Base-by-base conservation (phyloP, 2,797 vertebrate genomes). In the Staurois parvus region DNA sequence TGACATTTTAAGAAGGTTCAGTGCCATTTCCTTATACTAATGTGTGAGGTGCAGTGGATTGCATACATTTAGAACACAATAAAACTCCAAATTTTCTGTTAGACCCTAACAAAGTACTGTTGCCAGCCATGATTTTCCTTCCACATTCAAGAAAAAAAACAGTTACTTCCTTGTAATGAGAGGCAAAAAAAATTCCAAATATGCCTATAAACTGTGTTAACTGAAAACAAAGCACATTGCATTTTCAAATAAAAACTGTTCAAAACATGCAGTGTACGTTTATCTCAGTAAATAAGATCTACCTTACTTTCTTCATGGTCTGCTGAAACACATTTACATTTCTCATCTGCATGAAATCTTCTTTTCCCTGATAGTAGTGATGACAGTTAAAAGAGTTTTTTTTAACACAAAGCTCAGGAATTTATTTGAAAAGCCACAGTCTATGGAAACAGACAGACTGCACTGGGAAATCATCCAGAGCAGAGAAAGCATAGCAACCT, bases 361-460 rank as follows among this genome's bases (percentile, higher is more conserved):
- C 80, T 82, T 64, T 64, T 24, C 75, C 62, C 52, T 13, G 40
- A 82, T 83, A 52, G 34, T 26, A 59, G 56, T 28, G 85, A 79
- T 72, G 81, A 87, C 75, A 79, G 85, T 83, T 87, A 66, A 87
- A 83, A 83, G 75, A 28, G 24, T 10, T 29, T 64, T 83, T 83
- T 77, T 79, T 13, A 56, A 72, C 40, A 72, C 42, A 80, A 80
- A 80, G 78, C 45, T 72, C 78, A 56, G 78, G 78, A 80, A 80
- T 80, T n/a, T 74, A 74, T 74, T 74, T 79, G 76, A 85, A 85
- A 78, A 73, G 32, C 69, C 56, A 70, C 74, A 84, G 81, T 52
- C 81, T 83, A 34, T 84, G 73, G 83, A 79, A 79, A 74, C 76
- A 73, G 74, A 83, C 81, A 48, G 74, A 34, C 76, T 64, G 34